Evolutionary conservation across 2,797 vertebrate species (phyloP).

Genomic region (Rhynchotus rufescens): DNA sequence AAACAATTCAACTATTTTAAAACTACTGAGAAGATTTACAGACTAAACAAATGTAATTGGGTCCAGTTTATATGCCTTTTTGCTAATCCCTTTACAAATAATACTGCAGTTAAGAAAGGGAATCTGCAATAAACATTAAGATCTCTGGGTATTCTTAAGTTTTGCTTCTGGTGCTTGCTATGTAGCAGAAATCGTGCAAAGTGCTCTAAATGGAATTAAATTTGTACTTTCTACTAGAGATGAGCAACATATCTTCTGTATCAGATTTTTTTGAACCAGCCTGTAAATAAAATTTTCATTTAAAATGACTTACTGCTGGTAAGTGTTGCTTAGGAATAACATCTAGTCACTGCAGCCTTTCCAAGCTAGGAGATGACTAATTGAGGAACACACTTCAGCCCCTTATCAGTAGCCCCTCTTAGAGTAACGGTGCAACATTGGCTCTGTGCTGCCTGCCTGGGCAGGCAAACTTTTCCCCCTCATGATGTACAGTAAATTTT

Average conservation of each 20-base stretch:
- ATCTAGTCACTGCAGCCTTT: not conserved
- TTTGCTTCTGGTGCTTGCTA: not conserved
- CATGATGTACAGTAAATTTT: not conserved
- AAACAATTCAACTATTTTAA: conserved; percentile 51
- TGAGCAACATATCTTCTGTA: not conserved
- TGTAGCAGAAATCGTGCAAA: not conserved
- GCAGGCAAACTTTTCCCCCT: not conserved
- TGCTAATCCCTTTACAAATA: conserved; percentile 44
- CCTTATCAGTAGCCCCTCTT: not conserved
- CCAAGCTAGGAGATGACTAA: conserved; percentile 47
- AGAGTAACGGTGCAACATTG: not conserved
- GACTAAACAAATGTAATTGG: conserved; percentile 51
- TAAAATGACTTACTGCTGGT: not conserved
- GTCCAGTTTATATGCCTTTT: conserved; percentile 20
- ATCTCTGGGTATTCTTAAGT: not conserved
- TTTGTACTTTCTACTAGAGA: not conserved
- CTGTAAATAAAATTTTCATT: conserved; percentile 27
- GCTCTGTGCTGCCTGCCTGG: not conserved
- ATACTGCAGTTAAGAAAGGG: conserved; percentile 1
- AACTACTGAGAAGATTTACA: conserved; percentile 42
- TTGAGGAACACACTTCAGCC: not conserved
- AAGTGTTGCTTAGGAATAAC: conserved; percentile 34
- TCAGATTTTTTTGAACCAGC: not conserved
- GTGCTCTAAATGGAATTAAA: conserved; percentile 19
- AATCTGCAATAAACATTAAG: conserved; percentile 20